These are phyloP conservation scores for Drosophila sp. DNA, from an alignment of 1,140 invertebrate species.

Conservation along the genomic window DNA sequence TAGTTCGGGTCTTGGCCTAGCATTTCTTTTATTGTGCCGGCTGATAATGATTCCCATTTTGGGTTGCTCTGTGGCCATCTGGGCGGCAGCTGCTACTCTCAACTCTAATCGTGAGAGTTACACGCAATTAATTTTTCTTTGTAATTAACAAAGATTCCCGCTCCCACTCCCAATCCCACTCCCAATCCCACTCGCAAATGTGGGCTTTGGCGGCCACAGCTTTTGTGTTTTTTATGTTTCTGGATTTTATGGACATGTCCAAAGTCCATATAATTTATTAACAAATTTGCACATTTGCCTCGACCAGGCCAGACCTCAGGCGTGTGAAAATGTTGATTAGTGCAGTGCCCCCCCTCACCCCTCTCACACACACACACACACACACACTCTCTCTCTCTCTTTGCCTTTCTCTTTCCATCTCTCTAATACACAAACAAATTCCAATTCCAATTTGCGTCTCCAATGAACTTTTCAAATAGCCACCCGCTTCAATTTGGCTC, in stretches of 20 bases:
- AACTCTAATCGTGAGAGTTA: conserved; percentile 73
- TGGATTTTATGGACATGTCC: conserved; percentile 68
- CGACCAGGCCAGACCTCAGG: conserved; percentile 3
- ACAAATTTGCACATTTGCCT: conserved; percentile 71
- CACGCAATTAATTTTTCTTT: conserved; percentile 79
- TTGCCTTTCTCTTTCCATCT: neutral
- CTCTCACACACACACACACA: neutral
- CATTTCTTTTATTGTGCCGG: conserved; percentile 69
- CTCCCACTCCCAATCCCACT: neutral
- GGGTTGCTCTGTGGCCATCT: conserved; percentile 31
- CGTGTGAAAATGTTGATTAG: conserved; percentile 68
- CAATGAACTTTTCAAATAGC: conserved; percentile 33
- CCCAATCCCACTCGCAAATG: no score
- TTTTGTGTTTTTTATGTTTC: conserved; percentile 61
- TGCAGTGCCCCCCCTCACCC: conserved; percentile 27
- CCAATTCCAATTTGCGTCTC: conserved; percentile 66
- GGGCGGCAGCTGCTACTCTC: conserved; percentile 39
- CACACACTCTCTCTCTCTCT: neutral
- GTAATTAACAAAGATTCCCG: conserved; percentile 68
- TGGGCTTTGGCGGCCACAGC: conserved; percentile 4
- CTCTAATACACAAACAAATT: conserved; percentile 44
- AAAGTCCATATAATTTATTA: conserved; percentile 77
- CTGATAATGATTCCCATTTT: conserved; percentile 53
- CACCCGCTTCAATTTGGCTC: conserved; percentile 44
- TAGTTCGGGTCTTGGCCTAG: conserved; percentile 56